Conservation (phyloP, 2,797 vertebrate species). For the Spatula clypeata region DNA sequence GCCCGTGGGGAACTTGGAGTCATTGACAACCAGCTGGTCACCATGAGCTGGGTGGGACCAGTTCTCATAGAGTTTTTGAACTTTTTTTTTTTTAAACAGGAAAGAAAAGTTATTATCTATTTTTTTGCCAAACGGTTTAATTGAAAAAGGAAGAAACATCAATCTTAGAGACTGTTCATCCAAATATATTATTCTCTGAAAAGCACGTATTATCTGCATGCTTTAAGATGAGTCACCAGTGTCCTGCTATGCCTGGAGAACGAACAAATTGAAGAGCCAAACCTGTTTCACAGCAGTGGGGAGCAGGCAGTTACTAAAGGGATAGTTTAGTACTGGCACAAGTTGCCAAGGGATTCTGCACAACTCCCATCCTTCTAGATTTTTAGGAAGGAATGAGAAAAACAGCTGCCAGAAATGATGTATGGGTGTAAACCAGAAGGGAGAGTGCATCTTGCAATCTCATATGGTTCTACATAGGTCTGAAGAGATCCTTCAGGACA, state of each 20-base stretch:
- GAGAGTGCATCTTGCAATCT: accelerated
- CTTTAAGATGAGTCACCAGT: conserved; percentile 44
- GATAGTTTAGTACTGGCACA: neutral
- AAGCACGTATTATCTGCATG: conserved; percentile 47
- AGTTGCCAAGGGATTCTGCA: neutral
- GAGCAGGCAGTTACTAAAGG: conserved; percentile 10
- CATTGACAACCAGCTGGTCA: conserved; percentile 34
- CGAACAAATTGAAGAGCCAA: conserved; percentile 15
- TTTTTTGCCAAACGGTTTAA: conserved; percentile 64
- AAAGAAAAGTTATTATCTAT: conserved; percentile 33
- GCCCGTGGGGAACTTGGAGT: neutral
- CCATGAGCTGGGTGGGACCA: neutral
- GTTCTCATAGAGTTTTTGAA: conserved; percentile 28
- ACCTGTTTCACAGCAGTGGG: neutral
- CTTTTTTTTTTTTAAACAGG: conserved; percentile 5
- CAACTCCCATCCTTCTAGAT: neutral
- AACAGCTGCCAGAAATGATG: neutral
- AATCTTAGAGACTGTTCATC: conserved; percentile 62
- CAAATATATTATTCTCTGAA: conserved; percentile 46
- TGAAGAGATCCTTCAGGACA: neutral
- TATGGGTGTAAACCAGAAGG: neutral
- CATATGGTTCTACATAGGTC: neutral
- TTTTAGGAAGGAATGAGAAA: neutral
- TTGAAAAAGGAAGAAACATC: conserved; percentile 52
- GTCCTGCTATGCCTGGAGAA: conserved; percentile 22